Evolutionary conservation across 2,113 vertebrate genomes (phyloP).

Genomic region (Xenopus tropicalis): DNA sequence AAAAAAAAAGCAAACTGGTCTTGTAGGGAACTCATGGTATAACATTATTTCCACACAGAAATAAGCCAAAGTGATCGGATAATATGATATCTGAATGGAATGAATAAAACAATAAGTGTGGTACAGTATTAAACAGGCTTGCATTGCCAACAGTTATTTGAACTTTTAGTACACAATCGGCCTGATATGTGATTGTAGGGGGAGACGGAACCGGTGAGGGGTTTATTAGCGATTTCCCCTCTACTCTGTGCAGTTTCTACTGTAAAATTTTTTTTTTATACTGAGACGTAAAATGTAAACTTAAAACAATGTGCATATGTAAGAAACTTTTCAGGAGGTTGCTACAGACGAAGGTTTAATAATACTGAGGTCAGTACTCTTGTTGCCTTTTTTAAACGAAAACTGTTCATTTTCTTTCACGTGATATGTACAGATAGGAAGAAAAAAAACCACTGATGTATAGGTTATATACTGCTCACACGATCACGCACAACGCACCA

Average conservation of each 20-base stretch:
- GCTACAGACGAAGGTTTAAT: conserved; percentile 63
- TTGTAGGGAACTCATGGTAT: conserved; percentile 67
- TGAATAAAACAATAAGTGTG: conserved; percentile 5
- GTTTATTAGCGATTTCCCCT: conserved; percentile 32
- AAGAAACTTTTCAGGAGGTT: conserved; percentile 72
- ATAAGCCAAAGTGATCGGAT: conserved; percentile 76
- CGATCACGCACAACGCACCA: conserved; percentile 58
- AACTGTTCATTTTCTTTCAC: conserved; percentile 78
- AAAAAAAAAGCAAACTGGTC: conserved; percentile 64
- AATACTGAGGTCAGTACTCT: conserved; percentile 77
- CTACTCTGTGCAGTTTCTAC: conserved; percentile 36
- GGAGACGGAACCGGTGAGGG: conserved; percentile 27
- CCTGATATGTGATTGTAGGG: conserved; percentile 43
- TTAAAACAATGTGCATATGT: conserved; percentile 63
- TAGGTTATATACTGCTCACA: conserved; percentile 59
- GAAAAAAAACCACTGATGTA: conserved; percentile 62
- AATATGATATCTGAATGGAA: conserved; percentile 24
- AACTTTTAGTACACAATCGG: conserved; percentile 56
- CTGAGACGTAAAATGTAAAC: conserved; percentile 57
- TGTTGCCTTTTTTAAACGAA: conserved; percentile 74
- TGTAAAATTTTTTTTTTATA: conserved; percentile 43
- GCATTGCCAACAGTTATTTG: conserved; percentile 20
- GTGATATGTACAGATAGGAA: conserved; percentile 50
- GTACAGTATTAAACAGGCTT: conserved; percentile 21
- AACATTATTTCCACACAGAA: conserved; percentile 70